phyloP scores from a whole-genome alignment of 2,888 invertebrate genomes.

The Ligdia adustata region DNA sequence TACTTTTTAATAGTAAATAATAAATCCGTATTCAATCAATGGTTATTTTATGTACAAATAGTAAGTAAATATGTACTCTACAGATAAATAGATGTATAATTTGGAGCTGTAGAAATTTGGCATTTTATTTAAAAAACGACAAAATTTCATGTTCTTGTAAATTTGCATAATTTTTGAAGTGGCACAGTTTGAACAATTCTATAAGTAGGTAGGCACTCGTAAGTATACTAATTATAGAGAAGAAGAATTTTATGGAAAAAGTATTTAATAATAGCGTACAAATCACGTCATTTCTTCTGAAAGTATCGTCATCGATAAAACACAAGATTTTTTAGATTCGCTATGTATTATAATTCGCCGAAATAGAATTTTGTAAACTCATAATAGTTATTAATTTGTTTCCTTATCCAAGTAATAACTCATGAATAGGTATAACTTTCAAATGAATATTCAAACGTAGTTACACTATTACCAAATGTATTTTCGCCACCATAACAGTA shows the following conservation, averaged over 20 bases:
- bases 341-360: no score
- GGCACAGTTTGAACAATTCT: conserved; percentile 9
- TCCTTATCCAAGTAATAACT: no score
- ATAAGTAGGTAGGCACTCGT: no score
- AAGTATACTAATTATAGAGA: not conserved
- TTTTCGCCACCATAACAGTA: no score
- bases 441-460: no score
- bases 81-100: conserved; percentile 23
- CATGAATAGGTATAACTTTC: no score
- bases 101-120: conserved; percentile 59
- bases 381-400: no score
- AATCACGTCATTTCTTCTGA: no score
- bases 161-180: conserved; percentile 23
- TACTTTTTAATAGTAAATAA: conserved; percentile 42
- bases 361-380: no score
- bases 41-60: conserved; percentile 17
- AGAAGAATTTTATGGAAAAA: not conserved
- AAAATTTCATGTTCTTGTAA: conserved; percentile 60
- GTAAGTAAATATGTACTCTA: conserved; percentile 26
- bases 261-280: not conserved
- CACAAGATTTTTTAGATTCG: no score
- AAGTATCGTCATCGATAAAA: no score
- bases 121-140: conserved; percentile 72
- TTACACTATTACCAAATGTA: no score
- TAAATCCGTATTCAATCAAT: conserved; percentile 42